Percentiles rank a stretch among this genome's conserved stretches.
Evolutionary conservation across 2,888 invertebrate genomes (phyloP).

Genomic region (Rhaphigaster nebulosa): DNA sequence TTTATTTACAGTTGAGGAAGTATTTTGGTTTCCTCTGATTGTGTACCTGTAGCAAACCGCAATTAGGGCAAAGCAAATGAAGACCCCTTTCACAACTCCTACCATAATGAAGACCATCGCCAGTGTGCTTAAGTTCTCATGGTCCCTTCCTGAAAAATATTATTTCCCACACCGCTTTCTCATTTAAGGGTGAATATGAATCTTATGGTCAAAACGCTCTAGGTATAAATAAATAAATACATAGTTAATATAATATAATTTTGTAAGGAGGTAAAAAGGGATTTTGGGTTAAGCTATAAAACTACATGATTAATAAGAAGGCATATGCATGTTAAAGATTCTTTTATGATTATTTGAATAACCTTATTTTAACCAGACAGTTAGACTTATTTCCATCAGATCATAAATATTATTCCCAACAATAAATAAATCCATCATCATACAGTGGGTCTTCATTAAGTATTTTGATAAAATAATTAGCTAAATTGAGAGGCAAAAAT

Average conservation of each 20-base stretch:
- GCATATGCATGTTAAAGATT: neutral
- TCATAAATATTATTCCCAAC: neutral
- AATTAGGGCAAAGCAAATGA: constrained; percentile 95
- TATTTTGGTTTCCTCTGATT: constrained; percentile 54
- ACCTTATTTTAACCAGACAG: neutral
- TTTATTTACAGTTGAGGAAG: constrained; percentile 58
- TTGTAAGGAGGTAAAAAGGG: neutral
- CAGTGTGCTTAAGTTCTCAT: constrained; percentile 87
- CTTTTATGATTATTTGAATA: neutral
- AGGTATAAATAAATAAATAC: neutral
- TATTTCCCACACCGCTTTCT: constrained; percentile 59
- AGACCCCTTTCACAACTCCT: constrained; percentile 92
- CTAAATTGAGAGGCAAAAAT: neutral
- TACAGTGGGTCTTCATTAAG: neutral
- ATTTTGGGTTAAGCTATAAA: neutral
- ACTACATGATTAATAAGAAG: neutral
- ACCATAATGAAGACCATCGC: constrained; percentile 93
- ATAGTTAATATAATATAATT: neutral
- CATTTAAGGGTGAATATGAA: constrained; percentile 33
- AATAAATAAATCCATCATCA: no score
- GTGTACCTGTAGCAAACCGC: constrained; percentile 95
- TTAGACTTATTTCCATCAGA: neutral
- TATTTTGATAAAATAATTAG: neutral
- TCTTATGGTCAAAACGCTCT: constrained; percentile 21
- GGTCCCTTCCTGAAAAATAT: constrained; percentile 65